These are phyloP conservation scores for Malurus melanocephalus DNA, from an alignment of 2,113 vertebrate genomes.

Conservation along the genomic window DNA sequence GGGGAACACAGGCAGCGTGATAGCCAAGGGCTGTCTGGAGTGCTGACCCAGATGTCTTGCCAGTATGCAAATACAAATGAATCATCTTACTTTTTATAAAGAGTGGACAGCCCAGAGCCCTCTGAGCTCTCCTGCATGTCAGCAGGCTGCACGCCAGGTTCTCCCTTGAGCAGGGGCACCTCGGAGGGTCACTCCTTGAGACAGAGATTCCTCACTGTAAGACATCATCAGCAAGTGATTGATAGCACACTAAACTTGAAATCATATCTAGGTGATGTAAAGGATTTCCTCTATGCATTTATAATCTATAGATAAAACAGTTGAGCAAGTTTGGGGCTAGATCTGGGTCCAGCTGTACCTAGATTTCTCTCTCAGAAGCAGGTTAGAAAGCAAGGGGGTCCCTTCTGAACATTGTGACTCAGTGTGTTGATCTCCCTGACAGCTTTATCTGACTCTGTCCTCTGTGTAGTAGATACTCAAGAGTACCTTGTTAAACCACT, in stretches of 20 bases:
- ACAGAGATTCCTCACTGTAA: neutral
- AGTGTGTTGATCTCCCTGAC: too few species aligned
- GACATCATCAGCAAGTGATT: fast-evolving
- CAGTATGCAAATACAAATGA: neutral
- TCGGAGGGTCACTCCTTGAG: too few species aligned
- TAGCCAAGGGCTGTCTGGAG: neutral
- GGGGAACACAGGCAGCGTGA: neutral
- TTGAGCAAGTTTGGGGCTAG: too few species aligned
- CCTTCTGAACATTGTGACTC: neutral
- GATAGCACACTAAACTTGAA: neutral
- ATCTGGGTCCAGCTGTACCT: neutral
- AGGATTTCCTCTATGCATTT: too few species aligned
- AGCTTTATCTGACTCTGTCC: neutral
- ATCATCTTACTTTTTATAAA: neutral
- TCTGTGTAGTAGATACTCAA: too few species aligned
- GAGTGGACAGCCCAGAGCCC: neutral
- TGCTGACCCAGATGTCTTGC: neutral
- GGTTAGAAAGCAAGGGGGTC: neutral
- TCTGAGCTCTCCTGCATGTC: fast-evolving
- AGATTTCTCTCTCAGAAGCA: neutral
- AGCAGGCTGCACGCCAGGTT: neutral
- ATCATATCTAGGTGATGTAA: neutral
- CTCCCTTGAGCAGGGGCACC: neutral
- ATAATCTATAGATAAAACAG: too few species aligned
- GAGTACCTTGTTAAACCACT: neutral